Evolutionary conservation across 2,888 invertebrate genomes (phyloP).

Genomic region (Tupiocoris notatus): DNA sequence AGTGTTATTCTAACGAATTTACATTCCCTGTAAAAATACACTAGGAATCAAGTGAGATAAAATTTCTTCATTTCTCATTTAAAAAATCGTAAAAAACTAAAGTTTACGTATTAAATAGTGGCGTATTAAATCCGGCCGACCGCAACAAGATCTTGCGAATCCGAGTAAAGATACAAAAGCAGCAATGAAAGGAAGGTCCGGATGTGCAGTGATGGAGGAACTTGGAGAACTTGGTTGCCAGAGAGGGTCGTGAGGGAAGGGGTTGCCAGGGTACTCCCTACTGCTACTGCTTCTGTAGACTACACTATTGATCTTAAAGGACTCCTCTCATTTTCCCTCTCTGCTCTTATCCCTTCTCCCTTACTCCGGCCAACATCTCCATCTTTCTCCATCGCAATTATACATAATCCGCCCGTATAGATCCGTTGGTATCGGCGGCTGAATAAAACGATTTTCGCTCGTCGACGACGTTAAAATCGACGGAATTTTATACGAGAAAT

Average conservation of each 20-base stretch:
- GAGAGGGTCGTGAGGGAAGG: slow-evolving; percentile 4
- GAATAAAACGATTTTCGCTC: too few species aligned
- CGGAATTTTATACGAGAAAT: too few species aligned
- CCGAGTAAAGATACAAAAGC: neutral
- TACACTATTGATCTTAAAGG: slow-evolving; percentile 46
- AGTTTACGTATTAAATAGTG: too few species aligned
- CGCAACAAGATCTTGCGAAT: neutral
- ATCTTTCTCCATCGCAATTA: slow-evolving; percentile 10
- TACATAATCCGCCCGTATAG: slow-evolving; percentile 6
- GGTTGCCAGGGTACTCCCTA: slow-evolving; percentile 30
- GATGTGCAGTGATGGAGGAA: too few species aligned
- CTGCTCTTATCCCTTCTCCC: slow-evolving; percentile 25
- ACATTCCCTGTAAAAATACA: too few species aligned
- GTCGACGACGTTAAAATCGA: too few species aligned
- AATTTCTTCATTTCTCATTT: too few species aligned
- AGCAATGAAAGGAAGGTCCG: neutral
- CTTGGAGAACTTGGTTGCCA: slow-evolving; percentile 17
- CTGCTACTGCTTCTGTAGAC: slow-evolving; percentile 19
- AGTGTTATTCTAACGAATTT: too few species aligned
- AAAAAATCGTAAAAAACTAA: too few species aligned
- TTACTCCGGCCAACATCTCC: slow-evolving; percentile 19
- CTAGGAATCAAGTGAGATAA: too few species aligned
- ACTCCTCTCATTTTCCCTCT: slow-evolving; percentile 29
- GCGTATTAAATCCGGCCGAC: too few species aligned
- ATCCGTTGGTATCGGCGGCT: too few species aligned